Percentiles rank a stretch among this genome's conserved stretches.
Evolutionary conservation across 2,888 invertebrate genomes (phyloP).

Genomic region (Lathronympha strigana): DNA sequence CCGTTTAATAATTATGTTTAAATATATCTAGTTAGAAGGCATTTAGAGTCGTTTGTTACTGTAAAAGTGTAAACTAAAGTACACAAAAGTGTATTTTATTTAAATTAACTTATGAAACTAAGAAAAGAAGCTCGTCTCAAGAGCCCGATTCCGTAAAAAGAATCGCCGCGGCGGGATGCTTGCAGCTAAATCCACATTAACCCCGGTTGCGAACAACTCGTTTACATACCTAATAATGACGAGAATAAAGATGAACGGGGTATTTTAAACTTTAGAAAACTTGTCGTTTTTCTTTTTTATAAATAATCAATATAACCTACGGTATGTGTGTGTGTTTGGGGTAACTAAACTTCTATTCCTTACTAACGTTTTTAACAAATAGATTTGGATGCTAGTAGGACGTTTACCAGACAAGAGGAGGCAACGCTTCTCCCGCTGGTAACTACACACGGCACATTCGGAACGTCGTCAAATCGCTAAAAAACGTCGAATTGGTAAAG

Average conservation of each 20-base stretch:
- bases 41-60: slow-evolving; percentile 20
- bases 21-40: slow-evolving; percentile 6
- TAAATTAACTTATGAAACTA: slow-evolving; percentile 56
- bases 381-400: no score
- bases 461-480: background rate
- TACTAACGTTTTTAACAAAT: no score
- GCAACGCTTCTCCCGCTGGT: no score
- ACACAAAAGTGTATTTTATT: slow-evolving; percentile 52
- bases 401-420: no score
- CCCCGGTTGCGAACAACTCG: slow-evolving; percentile 47
- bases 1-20: no score
- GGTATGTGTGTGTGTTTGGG: no score
- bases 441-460: background rate
- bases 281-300: background rate
- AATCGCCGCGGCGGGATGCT: slow-evolving; percentile 57
- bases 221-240: slow-evolving; percentile 43
- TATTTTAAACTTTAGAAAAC: slow-evolving; percentile 24
- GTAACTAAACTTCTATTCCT: no score
- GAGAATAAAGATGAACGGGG: slow-evolving; percentile 37
- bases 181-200: slow-evolving; percentile 50
- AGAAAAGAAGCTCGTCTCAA: slow-evolving; percentile 60
- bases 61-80: slow-evolving; percentile 32
- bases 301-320: background rate
- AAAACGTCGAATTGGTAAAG: background rate
- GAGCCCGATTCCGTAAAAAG: slow-evolving; percentile 57